Evolutionary conservation across 2,797 vertebrate genomes (phyloP), one percentile per base, ranked within the genome.

Genomic region (Sitta carolinensis): DNA sequence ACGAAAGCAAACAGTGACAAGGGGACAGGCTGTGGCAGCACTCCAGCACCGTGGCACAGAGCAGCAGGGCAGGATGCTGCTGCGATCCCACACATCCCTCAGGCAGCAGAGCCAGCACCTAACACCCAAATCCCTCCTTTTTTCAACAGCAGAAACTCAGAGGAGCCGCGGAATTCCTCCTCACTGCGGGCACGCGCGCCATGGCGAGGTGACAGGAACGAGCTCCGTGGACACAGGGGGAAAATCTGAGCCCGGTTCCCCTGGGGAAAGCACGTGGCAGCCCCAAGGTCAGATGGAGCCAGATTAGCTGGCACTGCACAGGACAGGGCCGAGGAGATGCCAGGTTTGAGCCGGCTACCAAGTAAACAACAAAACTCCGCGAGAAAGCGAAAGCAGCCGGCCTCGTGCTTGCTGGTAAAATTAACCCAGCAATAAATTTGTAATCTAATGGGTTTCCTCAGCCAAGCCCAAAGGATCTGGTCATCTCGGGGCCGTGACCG

Each of bases 361-460:
- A 89, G 86, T 10, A 90, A 93, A 89, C 87, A 92, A 79, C 86
- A 38, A 91, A 84, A 86, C 85, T 92, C 92, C 89, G 86, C 87
- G 63, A 69, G 94, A 87, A 96, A 97, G 80, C 4, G 64, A 97
- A 87, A 92, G 73, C 64, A 26, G 67, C 79, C 58, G 2, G 66
- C 75, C 91, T 55, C 16, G 5, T 23, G 51, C 54, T 23, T 3
- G 4, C 80, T 4, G 43, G 87, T 74, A 63, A 96, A 97, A 96
- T 94, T 84, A 97, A 96, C 84, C 91, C 52, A 5, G 80, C 84
- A 86, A 96, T 96, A 94, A 90, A 95, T 95, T 90, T 64, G 95
- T 76, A 95, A 94, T 43, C 94, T 57, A 91, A 91, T 70, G 91
- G 70, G 70, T 63, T 67, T 69, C 58, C 67, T 82, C 58, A 67